These are phyloP conservation scores for Drosophila serrata DNA, from an alignment of 1,140 invertebrate species.

Conservation along the genomic window DNA sequence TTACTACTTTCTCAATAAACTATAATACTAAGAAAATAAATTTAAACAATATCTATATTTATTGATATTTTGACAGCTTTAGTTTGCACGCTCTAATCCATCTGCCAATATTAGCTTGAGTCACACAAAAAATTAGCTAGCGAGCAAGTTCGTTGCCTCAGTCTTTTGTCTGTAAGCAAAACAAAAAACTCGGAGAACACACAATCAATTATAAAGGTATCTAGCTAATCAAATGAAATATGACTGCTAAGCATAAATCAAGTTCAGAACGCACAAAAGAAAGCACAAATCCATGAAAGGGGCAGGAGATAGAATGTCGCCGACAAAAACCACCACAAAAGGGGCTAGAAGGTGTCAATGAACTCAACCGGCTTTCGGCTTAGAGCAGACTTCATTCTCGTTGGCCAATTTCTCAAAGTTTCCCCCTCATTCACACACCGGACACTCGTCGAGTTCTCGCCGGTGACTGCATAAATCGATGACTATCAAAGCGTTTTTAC, in stretches of 20 bases:
- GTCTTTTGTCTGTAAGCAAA: constrained; percentile 49
- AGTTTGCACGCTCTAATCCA: background rate
- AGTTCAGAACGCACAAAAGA: constrained; percentile 59
- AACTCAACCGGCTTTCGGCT: constrained; percentile 68
- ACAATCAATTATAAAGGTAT: constrained; percentile 31
- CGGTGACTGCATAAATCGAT: constrained; percentile 68
- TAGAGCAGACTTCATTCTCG: constrained; percentile 62
- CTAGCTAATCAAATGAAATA: constrained; percentile 69
- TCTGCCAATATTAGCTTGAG: constrained; percentile 10
- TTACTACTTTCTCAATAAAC: no score
- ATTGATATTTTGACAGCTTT: background rate
- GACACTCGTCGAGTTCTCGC: constrained; percentile 1
- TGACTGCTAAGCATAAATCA: constrained; percentile 58
- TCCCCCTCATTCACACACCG: constrained; percentile 28
- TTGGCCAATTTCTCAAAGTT: constrained; percentile 76
- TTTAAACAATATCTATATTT: background rate
- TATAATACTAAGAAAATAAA: no score
- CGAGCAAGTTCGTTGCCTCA: constrained; percentile 55
- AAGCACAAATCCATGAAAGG: constrained; percentile 53
- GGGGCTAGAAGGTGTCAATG: constrained; percentile 59
- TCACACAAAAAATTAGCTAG: constrained; percentile 13
- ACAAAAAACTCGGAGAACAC: constrained; percentile 18
- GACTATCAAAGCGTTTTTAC: constrained; percentile 81
- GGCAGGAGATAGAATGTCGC: constrained; percentile 61
- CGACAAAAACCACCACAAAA: constrained; percentile 45